phyloP scores from a whole-genome alignment of 2,888 invertebrate genomes.

The Melinaea menophilus region DNA sequence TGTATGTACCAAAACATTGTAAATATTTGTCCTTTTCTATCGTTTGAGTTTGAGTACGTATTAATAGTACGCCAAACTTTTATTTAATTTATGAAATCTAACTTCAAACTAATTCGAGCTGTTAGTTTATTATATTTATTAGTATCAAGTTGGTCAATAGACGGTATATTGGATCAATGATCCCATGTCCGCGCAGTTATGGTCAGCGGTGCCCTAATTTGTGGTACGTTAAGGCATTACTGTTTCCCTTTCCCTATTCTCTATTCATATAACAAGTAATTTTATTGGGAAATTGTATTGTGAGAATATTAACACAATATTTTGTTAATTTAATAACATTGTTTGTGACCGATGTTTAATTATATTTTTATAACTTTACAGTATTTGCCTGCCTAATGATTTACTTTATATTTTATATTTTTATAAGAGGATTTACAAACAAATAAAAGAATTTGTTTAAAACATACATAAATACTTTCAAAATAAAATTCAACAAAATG shows the following conservation, averaged over 20 bases:
- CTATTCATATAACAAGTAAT: conserved; percentile 1
- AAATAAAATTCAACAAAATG: too few relatives aligned
- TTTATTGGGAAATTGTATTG: neutral
- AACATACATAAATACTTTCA: too few relatives aligned
- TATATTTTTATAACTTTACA: too few relatives aligned
- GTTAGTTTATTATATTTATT: neutral
- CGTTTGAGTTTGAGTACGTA: neutral
- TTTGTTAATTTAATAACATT: too few relatives aligned
- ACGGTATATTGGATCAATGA: conserved; percentile 1
- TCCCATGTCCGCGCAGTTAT: conserved; percentile 2
- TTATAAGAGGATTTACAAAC: too few relatives aligned
- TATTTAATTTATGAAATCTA: neutral
- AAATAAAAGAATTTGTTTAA: too few relatives aligned
- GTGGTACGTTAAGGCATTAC: neutral
- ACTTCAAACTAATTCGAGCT: neutral
- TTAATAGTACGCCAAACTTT: too few relatives aligned
- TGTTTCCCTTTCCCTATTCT: neutral
- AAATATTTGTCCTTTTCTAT: neutral
- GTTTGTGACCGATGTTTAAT: too few relatives aligned
- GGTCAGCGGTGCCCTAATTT: neutral
- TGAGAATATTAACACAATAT: neutral
- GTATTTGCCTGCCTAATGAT: too few relatives aligned
- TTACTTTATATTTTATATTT: too few relatives aligned
- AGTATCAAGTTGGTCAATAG: conserved; percentile 2
- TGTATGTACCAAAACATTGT: too few relatives aligned